Evolutionary conservation across 2,888 invertebrate species (phyloP), one percentile per base, ranked within the genome.

Genomic region (Dicranocentrus wangi): DNA sequence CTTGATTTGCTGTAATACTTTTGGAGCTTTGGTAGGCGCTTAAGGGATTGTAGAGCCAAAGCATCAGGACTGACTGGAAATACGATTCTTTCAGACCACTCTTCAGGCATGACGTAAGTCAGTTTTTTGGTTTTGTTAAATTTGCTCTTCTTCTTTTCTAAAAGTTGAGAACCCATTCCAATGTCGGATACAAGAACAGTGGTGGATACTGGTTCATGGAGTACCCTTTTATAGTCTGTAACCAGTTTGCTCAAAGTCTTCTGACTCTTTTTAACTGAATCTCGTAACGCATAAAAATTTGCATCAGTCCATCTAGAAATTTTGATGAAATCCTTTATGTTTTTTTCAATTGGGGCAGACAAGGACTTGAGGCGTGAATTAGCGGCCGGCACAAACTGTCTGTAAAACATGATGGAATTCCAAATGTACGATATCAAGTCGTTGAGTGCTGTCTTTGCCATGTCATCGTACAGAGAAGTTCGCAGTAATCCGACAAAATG

Each of bases 291-390:
- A 93, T 96, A 98, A 88, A 97, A 97, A 87, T 94, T 98, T 15
- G 96, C 92, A 87, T 99, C 98, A 87, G 94, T 95, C 95, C 98
- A 99, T 47, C 95, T 92, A 68, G 95, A 95, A 72, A 99, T 98
- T 89, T 98, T 97, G 0, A 99, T 94, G 88, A 95, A 96, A 86
- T 97, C 97, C 85, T 94, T 93, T 13, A 99, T 89, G 88, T 96
- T 94, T 89, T 95, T 96, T 88, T 98, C 97, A 81, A 98, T 94
- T 0, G 97, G 96, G 0, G 92, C 88, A 32, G 94, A 92, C 23
- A 94, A 90, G 42, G 92, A 91, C 68, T 92, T 92, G 10, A 96
- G 92, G 65, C 92, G 91, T 0, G 90, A 89, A 0, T 90, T 89
- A 0, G 98, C 92, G 87, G 92, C 92, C 0, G 89, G 87, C 2